Evolutionary conservation across 2,113 vertebrate species (phyloP), one percentile per base, ranked within the genome.

Genomic region (Syngnathus floridae): DNA sequence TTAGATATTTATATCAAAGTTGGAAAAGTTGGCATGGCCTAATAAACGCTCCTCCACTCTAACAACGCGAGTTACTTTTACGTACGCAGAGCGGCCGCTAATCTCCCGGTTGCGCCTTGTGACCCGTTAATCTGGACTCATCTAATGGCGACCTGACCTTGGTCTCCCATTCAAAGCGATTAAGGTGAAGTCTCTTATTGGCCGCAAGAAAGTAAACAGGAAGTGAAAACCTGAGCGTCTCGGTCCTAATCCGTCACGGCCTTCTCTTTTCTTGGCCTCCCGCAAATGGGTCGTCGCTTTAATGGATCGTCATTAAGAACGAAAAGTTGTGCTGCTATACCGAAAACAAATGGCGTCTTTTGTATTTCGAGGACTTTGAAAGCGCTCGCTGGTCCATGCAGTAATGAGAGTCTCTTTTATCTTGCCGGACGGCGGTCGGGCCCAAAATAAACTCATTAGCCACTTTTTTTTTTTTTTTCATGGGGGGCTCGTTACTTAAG

Each of bases 21-120:
- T 26, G 1, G 49, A 22, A 22, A 26, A 54, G 51, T 54, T 55
- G 26, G 52, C 52, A 31, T 31, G 2, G 2, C 17, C 17, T 19
- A 19, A 46, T 16, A 2, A 14, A 46, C 5, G 5, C 45, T 4
- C 4, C 14, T 4, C 5, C 45, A 46, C 4, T 6, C 45, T 46
- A 7, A 13, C 40, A 12, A 1, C 17, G 17, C 45, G 16, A 16
- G 5, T 4, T 48, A 19, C 26, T 31, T 31, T 31, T 31, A 31
- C 26, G 26, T 31, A 31, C 26, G 3, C 26, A 31, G 67, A 64
- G 70, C 70, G 65, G 86, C 79, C 82, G 80, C 72, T 89, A 94
- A 94, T 92, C 93, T 83, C 90, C 91, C 91, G 90, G 90, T 84
- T 77, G 78, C 92, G 87, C 90, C 90, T 91, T 90, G 87, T 93